Evolutionary conservation across 2,113 vertebrate species (phyloP).

Genomic region (Pogonocichla stellata): DNA sequence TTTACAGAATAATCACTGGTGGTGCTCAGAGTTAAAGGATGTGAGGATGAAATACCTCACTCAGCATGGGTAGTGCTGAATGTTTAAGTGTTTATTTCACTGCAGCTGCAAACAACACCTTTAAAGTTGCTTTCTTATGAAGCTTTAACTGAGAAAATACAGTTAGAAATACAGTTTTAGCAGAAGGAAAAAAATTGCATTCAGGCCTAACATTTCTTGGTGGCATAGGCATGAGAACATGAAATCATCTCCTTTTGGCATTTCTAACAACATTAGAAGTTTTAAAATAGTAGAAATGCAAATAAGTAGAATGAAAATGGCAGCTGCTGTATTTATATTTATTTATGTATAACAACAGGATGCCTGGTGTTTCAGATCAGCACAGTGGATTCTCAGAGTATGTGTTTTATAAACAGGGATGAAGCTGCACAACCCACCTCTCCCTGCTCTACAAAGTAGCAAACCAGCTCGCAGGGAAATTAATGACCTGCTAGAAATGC

Average conservation of each 20-base stretch:
- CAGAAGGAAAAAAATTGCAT: background rate
- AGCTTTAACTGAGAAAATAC: background rate
- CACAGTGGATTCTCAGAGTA: background rate
- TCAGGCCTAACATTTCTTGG: background rate
- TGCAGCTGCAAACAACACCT: background rate
- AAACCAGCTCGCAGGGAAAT: background rate
- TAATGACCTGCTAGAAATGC: background rate
- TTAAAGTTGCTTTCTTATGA: background rate
- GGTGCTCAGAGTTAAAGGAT: background rate
- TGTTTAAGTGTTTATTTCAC: background rate
- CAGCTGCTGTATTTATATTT: background rate
- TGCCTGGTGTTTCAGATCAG: background rate
- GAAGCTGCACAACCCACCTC: background rate
- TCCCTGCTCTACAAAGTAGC: background rate
- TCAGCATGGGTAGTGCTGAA: background rate
- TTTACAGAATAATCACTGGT: background rate
- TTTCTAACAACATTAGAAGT: background rate
- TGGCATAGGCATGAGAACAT: background rate
- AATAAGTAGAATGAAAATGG: background rate
- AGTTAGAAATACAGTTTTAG: background rate
- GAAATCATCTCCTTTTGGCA: background rate
- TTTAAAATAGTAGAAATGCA: background rate
- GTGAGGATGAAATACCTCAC: background rate
- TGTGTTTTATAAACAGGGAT: background rate
- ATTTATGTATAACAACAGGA: background rate